phyloP scores from a whole-genome alignment of 2,797 vertebrate genomes.

The Melanitta fusca region DNA sequence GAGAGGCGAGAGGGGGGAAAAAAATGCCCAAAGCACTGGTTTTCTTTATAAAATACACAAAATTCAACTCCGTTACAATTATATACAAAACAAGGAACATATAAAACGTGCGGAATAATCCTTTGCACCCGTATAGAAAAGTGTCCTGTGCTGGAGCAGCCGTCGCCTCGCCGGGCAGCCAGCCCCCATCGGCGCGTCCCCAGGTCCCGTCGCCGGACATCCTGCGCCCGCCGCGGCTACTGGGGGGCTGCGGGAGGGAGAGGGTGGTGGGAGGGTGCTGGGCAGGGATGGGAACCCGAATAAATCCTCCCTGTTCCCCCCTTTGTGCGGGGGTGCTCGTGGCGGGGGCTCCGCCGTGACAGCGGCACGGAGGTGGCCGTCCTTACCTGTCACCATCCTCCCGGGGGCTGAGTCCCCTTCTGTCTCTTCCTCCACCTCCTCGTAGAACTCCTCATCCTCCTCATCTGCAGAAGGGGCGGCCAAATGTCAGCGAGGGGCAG shows the following conservation, averaged over 20 bases:
- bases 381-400: slow-evolving; percentile 73
- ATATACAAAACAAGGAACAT: slow-evolving; percentile 79
- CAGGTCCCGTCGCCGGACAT: background rate
- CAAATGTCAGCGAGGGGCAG: background rate
- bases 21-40: accelerated
- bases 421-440: slow-evolving; percentile 74
- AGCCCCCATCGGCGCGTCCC: background rate
- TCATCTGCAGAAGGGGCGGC: slow-evolving; percentile 50
- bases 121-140: slow-evolving; percentile 79
- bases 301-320: background rate
- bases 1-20: background rate
- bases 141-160: slow-evolving; percentile 70
- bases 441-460: slow-evolving; percentile 78
- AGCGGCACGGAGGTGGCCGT: background rate
- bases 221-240: slow-evolving; percentile 52
- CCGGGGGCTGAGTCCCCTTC: slow-evolving; percentile 64
- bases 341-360: background rate
- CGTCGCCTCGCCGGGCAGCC: background rate
- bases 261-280: background rate
- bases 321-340: too few relatives aligned
- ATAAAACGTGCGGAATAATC: slow-evolving; percentile 79
- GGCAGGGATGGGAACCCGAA: too few relatives aligned
- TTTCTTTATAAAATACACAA: slow-evolving; percentile 79
- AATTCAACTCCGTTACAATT: slow-evolving; percentile 71
- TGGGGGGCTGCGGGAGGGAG: slow-evolving; percentile 62